Base-by-base conservation (phyloP, 2,113 vertebrate genomes). In the Monopterus albus region DNA sequence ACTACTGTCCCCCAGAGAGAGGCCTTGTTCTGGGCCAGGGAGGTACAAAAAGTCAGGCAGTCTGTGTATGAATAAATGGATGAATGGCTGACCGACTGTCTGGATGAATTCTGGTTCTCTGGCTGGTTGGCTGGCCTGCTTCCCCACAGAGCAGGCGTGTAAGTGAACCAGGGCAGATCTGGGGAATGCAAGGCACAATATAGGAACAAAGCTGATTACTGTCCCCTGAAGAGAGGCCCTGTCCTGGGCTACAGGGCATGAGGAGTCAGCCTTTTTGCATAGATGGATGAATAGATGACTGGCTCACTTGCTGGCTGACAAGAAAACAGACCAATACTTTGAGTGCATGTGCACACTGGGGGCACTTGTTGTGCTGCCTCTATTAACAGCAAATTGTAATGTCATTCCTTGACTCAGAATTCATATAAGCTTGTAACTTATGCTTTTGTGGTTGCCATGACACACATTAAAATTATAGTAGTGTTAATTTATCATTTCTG, bases 1-100 rank as follows among this genome's bases (percentile, higher is more conserved):
- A 86, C 87, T 87, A 91, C 90, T 94, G 92, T 93, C 89, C 88
- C 92, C 88, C 79, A 90, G 89, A 89, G 87, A 87, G 88, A 90
- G 77, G 85, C 84, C 84, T 91, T 87, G 88, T 88, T 86, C 83
- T 85, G 73, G 84, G 79, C 65, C 31, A 53, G 51, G 62, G 82
- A 78, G 79, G 82, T 77, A 82, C 84, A 88, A 87, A 79, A 82
- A 86, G 87, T 86, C 79, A 90, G 79, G 52, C 57, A 12, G 72
- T 87, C 52, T 28, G 17, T 62, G 72, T 59, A 85, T 89, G 88
- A 85, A 90, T 88, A 65, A 66, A 87, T 64, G 70, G 58, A 78
- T 70, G 75, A 58, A 66, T 66, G 71, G 62, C 25, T 73, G 86
- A 65, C 63, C 39, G 66, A 51, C 50, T 81, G 74, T 62, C 61